Base-by-base conservation (phyloP, 23 tunicate genomes). In the Halocynthia aurantium region DNA sequence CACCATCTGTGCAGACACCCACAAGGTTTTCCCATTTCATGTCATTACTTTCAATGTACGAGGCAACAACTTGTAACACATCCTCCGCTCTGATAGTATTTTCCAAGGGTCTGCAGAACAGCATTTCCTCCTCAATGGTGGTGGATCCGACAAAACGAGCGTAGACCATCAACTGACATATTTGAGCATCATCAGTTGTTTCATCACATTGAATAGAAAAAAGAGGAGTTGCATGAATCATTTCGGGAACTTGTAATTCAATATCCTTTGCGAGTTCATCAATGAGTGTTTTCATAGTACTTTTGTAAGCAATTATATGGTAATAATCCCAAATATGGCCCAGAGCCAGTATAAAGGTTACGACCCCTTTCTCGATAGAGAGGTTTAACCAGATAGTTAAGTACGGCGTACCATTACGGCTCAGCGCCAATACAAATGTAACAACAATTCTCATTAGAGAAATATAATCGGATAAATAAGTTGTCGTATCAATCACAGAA, bases 1-100 rank as follows among this genome's bases (percentile, higher is more conserved):
- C 86, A 74, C 86, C 86, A 62, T 82, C 86, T 15, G 80, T 85
- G 89, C 89, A 78, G 69, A 85, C 72, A 56, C 81, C 81, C 75
- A 61, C 50, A 77, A 77, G 74, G 44, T 77, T 77, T 9, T 61
- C 74, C 81, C 70, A 77, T 61, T 75, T 57, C 20, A 75, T 75
- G 31, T 15, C 20, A 57, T 75, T 75, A 31, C 51, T 56, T 70
- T 75, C 71, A 75, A 75, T 55, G 56, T 57, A 75, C 12, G 80
- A 8, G 18, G 80, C 70, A 11, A 75, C 80, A 75, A 56, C 71
- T 75, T 75, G 11, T 15, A 75, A 75, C 22, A 75, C 80, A 75
- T 75, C 80, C 56, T 75, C 80, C 12, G 62, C 62, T 57, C 62
- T 57, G 62, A 82, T 84, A 10, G 75, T 84, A 12, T 81, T 84